Base-by-base conservation (phyloP, 1,140 invertebrate species). In the Pteromalus puparum region DNA sequence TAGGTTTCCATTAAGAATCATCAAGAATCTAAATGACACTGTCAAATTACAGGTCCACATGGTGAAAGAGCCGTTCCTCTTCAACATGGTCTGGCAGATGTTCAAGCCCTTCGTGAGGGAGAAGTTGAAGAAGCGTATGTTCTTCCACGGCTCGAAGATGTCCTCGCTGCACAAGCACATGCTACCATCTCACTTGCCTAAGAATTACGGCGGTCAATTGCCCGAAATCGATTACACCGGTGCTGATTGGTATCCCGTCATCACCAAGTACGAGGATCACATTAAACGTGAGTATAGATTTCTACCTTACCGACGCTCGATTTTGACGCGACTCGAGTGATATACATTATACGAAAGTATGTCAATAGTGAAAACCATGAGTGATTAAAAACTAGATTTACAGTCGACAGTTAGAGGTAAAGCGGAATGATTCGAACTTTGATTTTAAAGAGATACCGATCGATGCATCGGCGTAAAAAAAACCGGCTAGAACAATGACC, bases 51-150 rank as follows among this genome's bases (percentile, higher is more conserved):
- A 91, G 91, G 89, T 98, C 15, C 97, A 98, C 92, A 96, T 98
- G 88, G 95, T 98, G 0, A 98, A 98, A 89, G 96, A 98, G 88
- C 97, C 97, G 0, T 97, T 96, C 92, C 93, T 98, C 73, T 98
- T 98, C 91, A 97, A 97, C 87, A 95, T 98, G 90, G 96, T 98
- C 0, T 98, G 97, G 95, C 94, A 95, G 73, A 95, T 99, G 89
- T 97, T 98, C 91, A 97, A 97, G 91, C 97, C 97, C 0, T 97
- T 98, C 88, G 95, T 98, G 42, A 95, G 95, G 81, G 96, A 97
- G 86, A 98, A 98, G 91, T 94, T 98, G 53, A 96, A 95, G 91
- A 95, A 94, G 48, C 92, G 97, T 94, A 95, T 97, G 90, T 95
- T 94, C 90, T 96, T 97, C 94, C 96, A 97, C 90, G 96, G 96